phyloP scores from a whole-genome alignment of 2,888 invertebrate species.

The Lepeophtheirus nordmannii region DNA sequence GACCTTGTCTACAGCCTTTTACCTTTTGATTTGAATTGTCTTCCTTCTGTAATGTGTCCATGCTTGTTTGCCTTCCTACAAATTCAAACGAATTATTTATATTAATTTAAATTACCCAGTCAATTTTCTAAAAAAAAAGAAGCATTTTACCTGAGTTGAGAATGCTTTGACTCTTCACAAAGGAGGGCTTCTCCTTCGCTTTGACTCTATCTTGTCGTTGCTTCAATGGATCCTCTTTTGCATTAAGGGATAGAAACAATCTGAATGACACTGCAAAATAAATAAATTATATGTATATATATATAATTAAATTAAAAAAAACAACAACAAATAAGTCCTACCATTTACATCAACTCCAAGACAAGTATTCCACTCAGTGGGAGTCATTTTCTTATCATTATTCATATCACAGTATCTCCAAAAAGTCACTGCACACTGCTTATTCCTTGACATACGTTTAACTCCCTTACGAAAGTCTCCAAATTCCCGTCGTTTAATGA shows the following conservation, averaged over 20 bases:
- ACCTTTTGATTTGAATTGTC: not conserved
- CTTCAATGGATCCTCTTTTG: conserved; percentile 42
- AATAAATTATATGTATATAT: too few relatives aligned
- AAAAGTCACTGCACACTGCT: not conserved
- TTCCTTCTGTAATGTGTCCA: too few relatives aligned
- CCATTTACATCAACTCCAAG: conserved; percentile 66
- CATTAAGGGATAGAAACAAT: conserved; percentile 59
- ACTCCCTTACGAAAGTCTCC: conserved; percentile 61
- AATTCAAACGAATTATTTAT: too few relatives aligned
- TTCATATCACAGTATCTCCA: conserved; percentile 18
- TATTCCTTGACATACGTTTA: conserved; percentile 42
- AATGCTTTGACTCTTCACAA: too few relatives aligned
- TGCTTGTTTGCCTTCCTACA: too few relatives aligned
- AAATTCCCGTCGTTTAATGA: conserved; percentile 64
- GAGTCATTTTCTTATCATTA: conserved; percentile 42
- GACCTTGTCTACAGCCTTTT: not conserved
- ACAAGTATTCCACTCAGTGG: conserved; percentile 71
- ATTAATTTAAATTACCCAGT: too few relatives aligned
- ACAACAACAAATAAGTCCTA: conserved; percentile 40
- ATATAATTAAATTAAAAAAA: conserved; percentile 5
- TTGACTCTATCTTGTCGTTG: not conserved
- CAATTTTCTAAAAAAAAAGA: too few relatives aligned
- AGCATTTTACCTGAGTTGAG: too few relatives aligned
- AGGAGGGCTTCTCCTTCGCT: not conserved
- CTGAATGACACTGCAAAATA: conserved; percentile 50